These are phyloP conservation scores for Leucophenga maculata DNA, from an alignment of 2,888 invertebrate species.

Conservation along the genomic window DNA sequence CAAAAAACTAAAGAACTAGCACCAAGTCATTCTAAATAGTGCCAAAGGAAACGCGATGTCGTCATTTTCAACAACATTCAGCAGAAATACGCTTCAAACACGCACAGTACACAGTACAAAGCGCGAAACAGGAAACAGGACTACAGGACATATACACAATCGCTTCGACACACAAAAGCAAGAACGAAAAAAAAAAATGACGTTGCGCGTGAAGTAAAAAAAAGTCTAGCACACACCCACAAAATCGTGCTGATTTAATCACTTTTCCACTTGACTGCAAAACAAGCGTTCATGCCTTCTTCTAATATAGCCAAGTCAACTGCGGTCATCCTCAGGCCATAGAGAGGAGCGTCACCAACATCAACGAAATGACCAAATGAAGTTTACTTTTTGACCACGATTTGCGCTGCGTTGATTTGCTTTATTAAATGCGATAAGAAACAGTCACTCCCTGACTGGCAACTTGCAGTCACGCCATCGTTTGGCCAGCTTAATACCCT, in stretches of 20 bases:
- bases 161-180: too few species aligned
- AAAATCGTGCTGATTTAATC: conserved; percentile 27
- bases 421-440: conserved; percentile 9
- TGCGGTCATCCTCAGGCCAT: conserved; percentile 7
- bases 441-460: neutral
- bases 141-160: too few species aligned
- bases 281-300: neutral
- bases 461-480: neutral
- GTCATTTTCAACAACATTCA: conserved; percentile 16
- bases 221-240: neutral
- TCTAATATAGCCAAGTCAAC: neutral
- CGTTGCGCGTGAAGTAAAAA: neutral
- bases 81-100: conserved; percentile 7
- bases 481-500: neutral
- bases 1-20: neutral
- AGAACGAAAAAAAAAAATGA: neutral
- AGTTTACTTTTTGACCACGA: neutral
- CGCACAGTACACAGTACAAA: conserved; percentile 6
- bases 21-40: neutral
- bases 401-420: conserved; percentile 17
- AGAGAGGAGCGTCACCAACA: conserved; percentile 1
- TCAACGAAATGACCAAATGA: neutral
- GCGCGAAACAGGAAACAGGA: neutral
- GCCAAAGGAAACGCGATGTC: conserved; percentile 23
- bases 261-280: conserved; percentile 25